phyloP scores from a whole-genome alignment of 2,888 invertebrate genomes.

The Electrophaes corylata region DNA sequence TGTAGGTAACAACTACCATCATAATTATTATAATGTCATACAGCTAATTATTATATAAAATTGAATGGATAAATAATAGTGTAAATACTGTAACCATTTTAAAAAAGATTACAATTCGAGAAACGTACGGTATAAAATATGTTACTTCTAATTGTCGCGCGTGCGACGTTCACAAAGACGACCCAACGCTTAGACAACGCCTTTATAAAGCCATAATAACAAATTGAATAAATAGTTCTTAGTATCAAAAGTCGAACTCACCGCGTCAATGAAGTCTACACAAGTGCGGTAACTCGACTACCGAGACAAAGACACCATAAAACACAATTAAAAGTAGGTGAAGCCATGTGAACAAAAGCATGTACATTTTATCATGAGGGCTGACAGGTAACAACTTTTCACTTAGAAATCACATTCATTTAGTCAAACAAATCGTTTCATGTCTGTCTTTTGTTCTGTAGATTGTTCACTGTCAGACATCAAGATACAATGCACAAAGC shows the following conservation, averaged over 20 bases:
- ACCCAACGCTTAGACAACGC: too few species aligned
- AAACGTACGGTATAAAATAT: too few species aligned
- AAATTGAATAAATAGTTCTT: too few species aligned
- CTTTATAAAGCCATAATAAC: too few species aligned
- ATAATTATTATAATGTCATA: too few species aligned
- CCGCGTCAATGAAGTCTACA: neutral
- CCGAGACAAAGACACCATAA: conserved; percentile 13
- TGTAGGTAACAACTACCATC: too few species aligned
- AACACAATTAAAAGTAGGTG: conserved; percentile 31
- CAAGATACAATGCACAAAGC: conserved; percentile 5
- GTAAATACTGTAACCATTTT: too few species aligned
- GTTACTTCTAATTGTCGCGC: too few species aligned
- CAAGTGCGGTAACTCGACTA: neutral
- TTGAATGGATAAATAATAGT: too few species aligned
- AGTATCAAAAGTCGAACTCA: neutral
- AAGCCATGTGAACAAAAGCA: conserved; percentile 26
- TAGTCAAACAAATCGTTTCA: neutral
- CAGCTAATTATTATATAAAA: too few species aligned
- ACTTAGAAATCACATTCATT: neutral
- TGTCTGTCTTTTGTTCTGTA: neutral
- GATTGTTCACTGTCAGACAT: conserved; percentile 4
- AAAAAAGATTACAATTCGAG: too few species aligned
- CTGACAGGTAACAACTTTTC: neutral
- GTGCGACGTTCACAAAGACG: too few species aligned
- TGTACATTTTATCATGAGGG: neutral